These are phyloP conservation scores for Hybognathus amarus DNA, from an alignment of 2,797 vertebrate species.

Conservation along the genomic window DNA sequence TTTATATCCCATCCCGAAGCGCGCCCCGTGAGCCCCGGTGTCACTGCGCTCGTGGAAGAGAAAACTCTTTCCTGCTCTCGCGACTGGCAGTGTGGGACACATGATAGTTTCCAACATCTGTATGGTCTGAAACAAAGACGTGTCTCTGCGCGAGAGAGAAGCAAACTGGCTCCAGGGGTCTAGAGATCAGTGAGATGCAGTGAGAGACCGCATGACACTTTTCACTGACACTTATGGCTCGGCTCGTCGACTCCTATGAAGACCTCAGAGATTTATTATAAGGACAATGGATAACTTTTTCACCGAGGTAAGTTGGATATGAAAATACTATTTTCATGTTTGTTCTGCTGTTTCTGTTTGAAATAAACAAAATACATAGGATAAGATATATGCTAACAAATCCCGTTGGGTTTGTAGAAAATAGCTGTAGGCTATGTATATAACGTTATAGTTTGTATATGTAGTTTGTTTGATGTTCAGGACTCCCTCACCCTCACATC, in stretches of 20 bases:
- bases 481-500: background rate
- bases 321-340: slow-evolving; percentile 23
- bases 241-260: slow-evolving; percentile 52
- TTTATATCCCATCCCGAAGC: slow-evolving; percentile 16
- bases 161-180: slow-evolving; percentile 9
- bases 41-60: background rate
- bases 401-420: background rate
- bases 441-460: background rate
- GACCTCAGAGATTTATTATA: slow-evolving; percentile 63
- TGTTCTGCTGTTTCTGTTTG: slow-evolving; percentile 26
- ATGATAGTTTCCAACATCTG: slow-evolving; percentile 59
- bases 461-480: background rate
- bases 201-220: slow-evolving; percentile 4
- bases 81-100: slow-evolving; percentile 17
- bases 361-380: background rate
- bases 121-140: slow-evolving; percentile 78
- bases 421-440: background rate
- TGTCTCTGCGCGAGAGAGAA: slow-evolving; percentile 8
- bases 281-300: slow-evolving; percentile 86
- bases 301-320: slow-evolving; percentile 79
- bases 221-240: slow-evolving; percentile 64
- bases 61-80: background rate
- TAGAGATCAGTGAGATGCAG: slow-evolving; percentile 26
- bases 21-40: background rate
- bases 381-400: background rate